phyloP scores from a whole-genome alignment of 23 tunicate species.

The Clavelina lepadiformis region DNA sequence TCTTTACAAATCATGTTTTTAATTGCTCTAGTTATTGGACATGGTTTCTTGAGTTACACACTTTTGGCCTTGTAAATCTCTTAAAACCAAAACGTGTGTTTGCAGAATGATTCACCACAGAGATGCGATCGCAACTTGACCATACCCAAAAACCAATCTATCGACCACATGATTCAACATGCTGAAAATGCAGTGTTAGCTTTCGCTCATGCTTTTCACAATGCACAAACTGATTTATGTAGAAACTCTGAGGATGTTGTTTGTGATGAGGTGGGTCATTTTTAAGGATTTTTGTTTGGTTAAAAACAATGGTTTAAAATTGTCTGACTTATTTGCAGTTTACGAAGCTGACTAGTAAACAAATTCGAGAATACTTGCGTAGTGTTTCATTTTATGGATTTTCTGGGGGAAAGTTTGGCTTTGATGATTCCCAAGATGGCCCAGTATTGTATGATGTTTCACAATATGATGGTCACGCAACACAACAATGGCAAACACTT shows the following conservation, averaged over 20 bases:
- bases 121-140: conserved; percentile 33
- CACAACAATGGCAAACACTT: conserved; percentile 5
- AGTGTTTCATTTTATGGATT: conserved; percentile 14
- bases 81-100: no score
- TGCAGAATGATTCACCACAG: no score
- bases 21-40: no score
- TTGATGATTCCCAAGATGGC: conserved; percentile 54
- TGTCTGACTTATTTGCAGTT: conserved; percentile 17
- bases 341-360: conserved; percentile 9
- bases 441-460: conserved; percentile 48
- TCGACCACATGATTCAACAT: conserved; percentile 5
- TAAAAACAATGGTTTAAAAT: background rate
- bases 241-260: background rate
- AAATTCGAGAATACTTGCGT: conserved; percentile 23
- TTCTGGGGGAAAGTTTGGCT: conserved; percentile 9
- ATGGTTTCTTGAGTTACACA: no score
- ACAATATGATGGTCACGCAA: conserved; percentile 17
- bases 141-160: conserved; percentile 11
- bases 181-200: conserved; percentile 28
- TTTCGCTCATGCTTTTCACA: conserved; percentile 47
- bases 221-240: conserved; percentile 41
- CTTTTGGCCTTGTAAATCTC: no score
- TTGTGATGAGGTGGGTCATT: conserved; percentile 30
- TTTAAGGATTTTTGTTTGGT: no score
- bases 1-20: no score